phyloP scores from a whole-genome alignment of 2,113 vertebrate genomes.

The Sinocyclocheilus anophthalmus region DNA sequence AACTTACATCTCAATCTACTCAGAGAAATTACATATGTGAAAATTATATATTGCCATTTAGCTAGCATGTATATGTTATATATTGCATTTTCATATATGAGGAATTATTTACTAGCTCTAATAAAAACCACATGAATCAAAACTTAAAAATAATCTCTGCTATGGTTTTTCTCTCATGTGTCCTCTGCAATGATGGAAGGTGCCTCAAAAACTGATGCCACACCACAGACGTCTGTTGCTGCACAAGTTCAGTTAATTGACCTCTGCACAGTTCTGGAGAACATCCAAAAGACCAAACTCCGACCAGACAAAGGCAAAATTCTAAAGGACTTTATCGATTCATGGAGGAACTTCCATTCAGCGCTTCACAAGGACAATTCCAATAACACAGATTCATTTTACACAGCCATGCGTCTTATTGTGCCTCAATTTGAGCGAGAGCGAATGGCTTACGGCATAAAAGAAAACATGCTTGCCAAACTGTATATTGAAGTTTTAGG shows the following conservation, averaged over 20 bases:
- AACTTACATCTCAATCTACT: too few relatives aligned
- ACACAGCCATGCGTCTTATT: conserved; percentile 92
- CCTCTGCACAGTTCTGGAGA: conserved; percentile 88
- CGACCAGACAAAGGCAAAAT: conserved; percentile 85
- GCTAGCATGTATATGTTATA: too few relatives aligned
- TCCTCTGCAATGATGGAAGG: conserved; percentile 65
- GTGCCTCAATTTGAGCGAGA: conserved; percentile 91
- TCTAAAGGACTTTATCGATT: conserved; percentile 86
- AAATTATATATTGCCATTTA: too few relatives aligned
- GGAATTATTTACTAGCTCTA: neutral
- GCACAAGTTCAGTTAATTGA: conserved; percentile 88
- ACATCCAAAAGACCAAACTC: conserved; percentile 85
- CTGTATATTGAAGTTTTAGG: conserved; percentile 92
- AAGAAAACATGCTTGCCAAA: conserved; percentile 95
- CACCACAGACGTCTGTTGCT: conserved; percentile 77
- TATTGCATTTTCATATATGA: too few relatives aligned
- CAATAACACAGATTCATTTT: conserved; percentile 89
- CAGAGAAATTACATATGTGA: too few relatives aligned
- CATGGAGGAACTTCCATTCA: conserved; percentile 90
- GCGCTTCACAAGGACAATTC: conserved; percentile 86
- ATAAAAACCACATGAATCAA: neutral
- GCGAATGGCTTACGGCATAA: conserved; percentile 95
- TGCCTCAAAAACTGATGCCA: conserved; percentile 54
- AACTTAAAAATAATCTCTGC: neutral
- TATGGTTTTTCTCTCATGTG: neutral